Conservation (phyloP, 1,140 invertebrate genomes). For the Drosophila tropicalis region DNA sequence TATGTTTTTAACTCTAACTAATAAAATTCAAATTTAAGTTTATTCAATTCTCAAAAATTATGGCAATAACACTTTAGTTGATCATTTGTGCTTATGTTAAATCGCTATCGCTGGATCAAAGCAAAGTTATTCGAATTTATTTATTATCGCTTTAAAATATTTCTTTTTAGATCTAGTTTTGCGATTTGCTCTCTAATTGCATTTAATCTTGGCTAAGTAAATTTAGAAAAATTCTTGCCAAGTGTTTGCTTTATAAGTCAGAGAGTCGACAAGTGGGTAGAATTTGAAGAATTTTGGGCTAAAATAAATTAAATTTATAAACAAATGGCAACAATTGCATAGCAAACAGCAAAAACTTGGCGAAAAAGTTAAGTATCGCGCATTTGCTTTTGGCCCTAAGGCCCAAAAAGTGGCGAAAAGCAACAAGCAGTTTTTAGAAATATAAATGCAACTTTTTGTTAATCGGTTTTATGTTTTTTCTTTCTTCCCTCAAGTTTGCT, state of each 20-base stretch:
- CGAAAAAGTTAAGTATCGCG: constrained; percentile 55
- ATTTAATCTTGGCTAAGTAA: constrained; percentile 50
- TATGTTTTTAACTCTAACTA: too few relatives aligned
- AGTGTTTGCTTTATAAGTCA: constrained; percentile 44
- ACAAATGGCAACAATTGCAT: constrained; percentile 77
- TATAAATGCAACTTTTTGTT: constrained; percentile 38
- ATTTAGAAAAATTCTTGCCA: constrained; percentile 31
- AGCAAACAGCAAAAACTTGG: constrained; percentile 52
- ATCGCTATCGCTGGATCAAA: too few relatives aligned
- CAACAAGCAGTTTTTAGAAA: constrained; percentile 23
- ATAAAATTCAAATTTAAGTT: too few relatives aligned
- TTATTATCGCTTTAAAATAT: too few relatives aligned
- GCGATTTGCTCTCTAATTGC: constrained; percentile 27
- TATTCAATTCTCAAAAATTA: constrained; percentile 16
- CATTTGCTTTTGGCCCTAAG: constrained; percentile 46
- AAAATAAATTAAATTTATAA: constrained; percentile 80
- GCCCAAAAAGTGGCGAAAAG: constrained; percentile 24
- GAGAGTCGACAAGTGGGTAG: constrained; percentile 54
- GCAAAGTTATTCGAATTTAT: too few relatives aligned
- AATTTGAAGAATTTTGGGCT: constrained; percentile 35
- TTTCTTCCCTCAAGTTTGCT: constrained; percentile 31
- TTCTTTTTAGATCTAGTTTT: too few relatives aligned
- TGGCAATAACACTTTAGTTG: too few relatives aligned
- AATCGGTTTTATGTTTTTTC: constrained; percentile 20
- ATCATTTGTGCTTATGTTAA: too few relatives aligned